These are phyloP conservation scores for Holotrichia oblita DNA, from an alignment of 1,140 invertebrate species.

Conservation along the genomic window DNA sequence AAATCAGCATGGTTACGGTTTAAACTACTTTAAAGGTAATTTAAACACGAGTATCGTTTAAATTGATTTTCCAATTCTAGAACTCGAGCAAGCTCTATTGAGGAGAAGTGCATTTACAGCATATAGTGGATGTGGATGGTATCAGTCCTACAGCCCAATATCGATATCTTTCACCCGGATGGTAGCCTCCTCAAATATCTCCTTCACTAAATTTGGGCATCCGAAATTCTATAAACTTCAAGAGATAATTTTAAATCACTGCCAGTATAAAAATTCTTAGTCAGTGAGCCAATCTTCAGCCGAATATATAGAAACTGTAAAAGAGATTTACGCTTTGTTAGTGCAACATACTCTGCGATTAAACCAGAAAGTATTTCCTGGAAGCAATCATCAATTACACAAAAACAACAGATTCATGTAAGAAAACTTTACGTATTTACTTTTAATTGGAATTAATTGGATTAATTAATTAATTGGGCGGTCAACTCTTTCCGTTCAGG, in stretches of 20 bases:
- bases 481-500: constrained; percentile 81
- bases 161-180: constrained; percentile 69
- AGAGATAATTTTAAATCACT: constrained; percentile 78
- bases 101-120: constrained; percentile 67
- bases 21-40: constrained; percentile 72
- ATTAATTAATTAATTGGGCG: constrained; percentile 64
- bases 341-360: constrained; percentile 76
- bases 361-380: constrained; percentile 87
- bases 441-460: constrained; percentile 15
- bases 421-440: too few relatives aligned
- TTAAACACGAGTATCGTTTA: too few relatives aligned
- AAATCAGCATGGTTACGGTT: constrained; percentile 79
- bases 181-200: constrained; percentile 66
- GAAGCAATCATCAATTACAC: constrained; percentile 79
- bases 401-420: constrained; percentile 74
- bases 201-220: constrained; percentile 76
- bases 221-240: constrained; percentile 87
- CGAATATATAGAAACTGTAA: constrained; percentile 90
- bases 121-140: constrained; percentile 68
- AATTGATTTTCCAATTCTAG: constrained; percentile 60
- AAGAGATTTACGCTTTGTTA: constrained; percentile 83
- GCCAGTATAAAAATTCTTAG: constrained; percentile 61
- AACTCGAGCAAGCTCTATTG: constrained; percentile 74
- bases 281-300: constrained; percentile 70
- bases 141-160: constrained; percentile 72